phyloP scores from a whole-genome alignment of 2,113 vertebrate genomes.

The Rhodinocichla rosea region DNA sequence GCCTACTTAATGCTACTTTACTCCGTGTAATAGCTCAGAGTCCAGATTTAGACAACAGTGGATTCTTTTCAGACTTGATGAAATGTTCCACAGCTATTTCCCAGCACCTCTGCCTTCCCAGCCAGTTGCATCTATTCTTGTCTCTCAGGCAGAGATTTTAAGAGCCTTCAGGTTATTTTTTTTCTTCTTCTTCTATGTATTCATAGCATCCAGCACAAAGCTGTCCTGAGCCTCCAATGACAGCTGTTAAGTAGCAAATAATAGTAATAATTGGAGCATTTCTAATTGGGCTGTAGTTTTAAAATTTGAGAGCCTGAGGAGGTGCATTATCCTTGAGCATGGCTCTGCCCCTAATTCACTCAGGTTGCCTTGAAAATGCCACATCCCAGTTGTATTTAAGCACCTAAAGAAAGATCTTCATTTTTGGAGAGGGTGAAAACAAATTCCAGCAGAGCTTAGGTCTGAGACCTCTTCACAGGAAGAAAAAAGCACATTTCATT shows the following conservation, averaged over 20 bases:
- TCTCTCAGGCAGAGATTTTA: background rate
- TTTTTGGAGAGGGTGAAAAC: background rate
- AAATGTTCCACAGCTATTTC: background rate
- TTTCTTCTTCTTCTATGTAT: background rate
- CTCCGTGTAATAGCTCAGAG: background rate
- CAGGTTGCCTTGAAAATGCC: background rate
- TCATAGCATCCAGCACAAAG: background rate
- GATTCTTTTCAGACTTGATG: background rate
- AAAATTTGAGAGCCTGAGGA: background rate
- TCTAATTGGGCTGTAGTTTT: background rate
- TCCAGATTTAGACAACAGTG: background rate
- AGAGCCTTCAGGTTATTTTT: background rate
- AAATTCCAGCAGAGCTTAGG: background rate
- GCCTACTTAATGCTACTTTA: slow-evolving; percentile 2
- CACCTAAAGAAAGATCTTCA: background rate
- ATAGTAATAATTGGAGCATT: background rate
- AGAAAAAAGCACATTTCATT: background rate
- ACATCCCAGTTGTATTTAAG: background rate
- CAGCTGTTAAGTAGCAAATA: slow-evolving; percentile 15
- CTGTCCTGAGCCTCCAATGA: background rate
- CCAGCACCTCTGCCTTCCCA: background rate
- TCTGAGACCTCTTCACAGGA: background rate
- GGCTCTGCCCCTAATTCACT: background rate
- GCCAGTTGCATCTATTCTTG: background rate
- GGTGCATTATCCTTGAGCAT: background rate